Evolutionary conservation across 2,888 invertebrate species (phyloP), one percentile per base, ranked within the genome.

Genomic region (Apamea epomidion): DNA sequence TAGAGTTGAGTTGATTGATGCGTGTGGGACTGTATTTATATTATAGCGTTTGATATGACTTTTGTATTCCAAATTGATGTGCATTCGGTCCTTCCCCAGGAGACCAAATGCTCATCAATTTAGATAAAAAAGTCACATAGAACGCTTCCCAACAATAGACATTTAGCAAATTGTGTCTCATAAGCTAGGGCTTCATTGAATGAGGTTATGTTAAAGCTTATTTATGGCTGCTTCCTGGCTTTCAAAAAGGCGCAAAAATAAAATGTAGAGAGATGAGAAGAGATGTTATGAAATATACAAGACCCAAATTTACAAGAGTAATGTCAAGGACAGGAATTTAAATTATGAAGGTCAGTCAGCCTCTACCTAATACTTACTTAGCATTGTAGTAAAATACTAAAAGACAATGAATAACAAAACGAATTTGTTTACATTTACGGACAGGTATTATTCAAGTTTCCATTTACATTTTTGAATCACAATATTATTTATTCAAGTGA

Each of bases 401-500:
- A 83, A 79, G 51, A 54, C 65, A 67, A 78, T 74, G 62, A 74
- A 79, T 78, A 77, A 77, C 64, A 68, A 74, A 86, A 79, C 60
- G 18, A 79, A 80, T 88, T 88, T 80, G 76, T 68, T 72, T 76
- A 76, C 29, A 77, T 88, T 73, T 73, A 69, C 60, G 68, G 76
- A 78, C 68, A 76, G 68, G 77, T 51, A 67, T 80, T 78, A 87
- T 78, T 78, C 64, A 81, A 78, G 60, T 84, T 80, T 80, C 70
- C 65, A 82, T 87, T 87, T 80, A 74, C 79, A 89, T 89, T 80
- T 78, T 76, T 84, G 58, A 84, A 82, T 81, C 71, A 74, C 77
- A 78, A 76, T 69, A 77, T 83, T 83, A 88, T 81, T 85, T 83
- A 85, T 81, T 84, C 68, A 76, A 80, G 32, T 42, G 58, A 80